phyloP scores from a whole-genome alignment of 2,797 vertebrate genomes.

The Stomatorhinus walkeri region DNA sequence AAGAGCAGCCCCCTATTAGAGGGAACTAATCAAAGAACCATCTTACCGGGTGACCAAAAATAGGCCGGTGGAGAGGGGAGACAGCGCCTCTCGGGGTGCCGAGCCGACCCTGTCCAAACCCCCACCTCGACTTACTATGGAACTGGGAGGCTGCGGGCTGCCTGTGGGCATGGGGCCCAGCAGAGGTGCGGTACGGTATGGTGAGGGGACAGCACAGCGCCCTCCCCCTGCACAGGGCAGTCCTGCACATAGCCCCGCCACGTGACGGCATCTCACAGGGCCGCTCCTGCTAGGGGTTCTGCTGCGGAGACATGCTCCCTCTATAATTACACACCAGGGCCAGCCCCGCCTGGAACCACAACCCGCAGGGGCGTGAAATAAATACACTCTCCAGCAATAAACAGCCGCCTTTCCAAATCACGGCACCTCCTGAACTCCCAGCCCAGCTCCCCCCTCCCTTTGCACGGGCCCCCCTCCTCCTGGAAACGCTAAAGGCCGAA shows the following conservation, averaged over 20 bases:
- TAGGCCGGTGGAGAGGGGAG: not conserved
- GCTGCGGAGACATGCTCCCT: constrained; percentile 50
- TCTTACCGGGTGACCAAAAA: constrained; percentile 42
- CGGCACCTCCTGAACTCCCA: constrained; percentile 52
- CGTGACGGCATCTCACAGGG: not conserved
- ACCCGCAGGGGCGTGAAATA: constrained; percentile 68
- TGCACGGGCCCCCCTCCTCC: not conserved
- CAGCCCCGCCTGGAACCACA: constrained; percentile 67
- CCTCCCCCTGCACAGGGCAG: not conserved
- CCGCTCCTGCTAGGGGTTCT: constrained; percentile 44
- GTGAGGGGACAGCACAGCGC: not conserved
- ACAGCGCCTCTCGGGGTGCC: not conserved
- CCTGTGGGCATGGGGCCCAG: constrained; percentile 7
- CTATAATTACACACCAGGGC: constrained; percentile 63
- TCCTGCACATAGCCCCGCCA: not conserved
- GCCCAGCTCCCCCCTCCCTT: constrained; percentile 24
- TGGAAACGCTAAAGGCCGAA: not conserved
- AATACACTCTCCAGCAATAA: constrained; percentile 72
- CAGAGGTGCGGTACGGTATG: constrained; percentile 20
- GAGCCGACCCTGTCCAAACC: not conserved
- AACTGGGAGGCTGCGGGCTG: not conserved
- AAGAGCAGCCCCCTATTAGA: constrained; percentile 58
- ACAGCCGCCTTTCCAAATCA: constrained; percentile 67
- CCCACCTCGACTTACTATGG: not conserved
- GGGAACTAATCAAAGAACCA: constrained; percentile 55